phyloP scores from a whole-genome alignment of 64 coral and sea anemone species.

The Actinia tenebrosa region DNA sequence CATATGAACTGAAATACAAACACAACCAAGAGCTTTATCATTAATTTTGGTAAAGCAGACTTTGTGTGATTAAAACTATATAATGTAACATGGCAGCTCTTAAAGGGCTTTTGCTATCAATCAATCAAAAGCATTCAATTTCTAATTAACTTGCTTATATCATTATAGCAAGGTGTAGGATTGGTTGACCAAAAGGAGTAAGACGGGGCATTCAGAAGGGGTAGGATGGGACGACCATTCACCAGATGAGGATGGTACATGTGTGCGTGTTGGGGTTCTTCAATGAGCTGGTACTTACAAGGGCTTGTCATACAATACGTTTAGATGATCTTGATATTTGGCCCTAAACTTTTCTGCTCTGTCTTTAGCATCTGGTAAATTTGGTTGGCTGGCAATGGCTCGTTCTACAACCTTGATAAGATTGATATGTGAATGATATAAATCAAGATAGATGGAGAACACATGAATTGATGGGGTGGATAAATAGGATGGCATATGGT shows the following conservation, averaged over 20 bases:
- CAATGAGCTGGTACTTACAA: constrained; percentile 45
- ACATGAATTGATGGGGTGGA: not conserved
- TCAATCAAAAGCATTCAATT: no score
- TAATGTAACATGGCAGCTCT: no score
- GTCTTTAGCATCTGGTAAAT: constrained; percentile 57
- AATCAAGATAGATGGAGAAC: not conserved
- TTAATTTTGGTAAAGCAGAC: no score
- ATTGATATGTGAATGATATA: not conserved
- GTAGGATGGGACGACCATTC: no score
- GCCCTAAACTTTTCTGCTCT: constrained; percentile 86
- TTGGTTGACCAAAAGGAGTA: no score
- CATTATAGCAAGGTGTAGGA: no score
- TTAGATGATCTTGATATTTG: constrained; percentile 71
- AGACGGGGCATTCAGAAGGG: no score
- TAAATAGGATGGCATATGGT: not conserved
- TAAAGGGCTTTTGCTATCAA: no score
- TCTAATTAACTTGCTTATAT: no score
- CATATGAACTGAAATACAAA: constrained; percentile 63
- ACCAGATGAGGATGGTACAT: not conserved
- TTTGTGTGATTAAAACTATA: no score
- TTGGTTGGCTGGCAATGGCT: constrained; percentile 66
- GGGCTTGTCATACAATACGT: constrained; percentile 61
- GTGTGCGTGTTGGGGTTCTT: not conserved
- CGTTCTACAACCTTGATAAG: constrained; percentile 65
- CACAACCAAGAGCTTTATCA: no score